Evolutionary conservation across 1,140 invertebrate genomes (phyloP).

Genomic region (Drosophila lowei): DNA sequence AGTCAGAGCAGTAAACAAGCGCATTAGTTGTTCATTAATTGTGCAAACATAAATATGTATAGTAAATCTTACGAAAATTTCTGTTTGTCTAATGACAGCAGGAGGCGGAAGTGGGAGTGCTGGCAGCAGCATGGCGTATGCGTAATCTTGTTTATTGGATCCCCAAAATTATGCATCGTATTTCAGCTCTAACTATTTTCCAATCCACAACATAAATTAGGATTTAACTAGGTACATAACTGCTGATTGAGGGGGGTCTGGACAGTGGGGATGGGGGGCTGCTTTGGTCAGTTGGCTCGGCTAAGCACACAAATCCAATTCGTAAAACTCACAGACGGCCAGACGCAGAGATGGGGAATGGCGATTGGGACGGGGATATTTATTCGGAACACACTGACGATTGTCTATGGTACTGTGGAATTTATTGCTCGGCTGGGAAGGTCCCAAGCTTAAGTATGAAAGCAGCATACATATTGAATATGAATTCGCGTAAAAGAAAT

Average conservation of each 20-base stretch:
- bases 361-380: too few species aligned
- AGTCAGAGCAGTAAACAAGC: conserved; percentile 40
- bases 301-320: conserved; percentile 48
- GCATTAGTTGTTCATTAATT: conserved; percentile 71
- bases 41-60: conserved; percentile 44
- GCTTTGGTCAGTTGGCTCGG: conserved; percentile 23
- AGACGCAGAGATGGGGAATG: conserved; percentile 7
- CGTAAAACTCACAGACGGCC: conserved; percentile 27
- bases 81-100: conserved; percentile 30
- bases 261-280: background rate
- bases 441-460: background rate
- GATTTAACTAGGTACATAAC: conserved; percentile 26
- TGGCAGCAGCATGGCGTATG: conserved; percentile 42
- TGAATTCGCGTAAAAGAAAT: background rate
- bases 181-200: conserved; percentile 52
- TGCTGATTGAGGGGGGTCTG: conserved; percentile 5
- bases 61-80: conserved; percentile 38
- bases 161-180: conserved; percentile 36
- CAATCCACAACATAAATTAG: conserved; percentile 59
- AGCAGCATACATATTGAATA: background rate
- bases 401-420: conserved; percentile 10
- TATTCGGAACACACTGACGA: conserved; percentile 36
- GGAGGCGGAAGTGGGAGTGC: background rate
- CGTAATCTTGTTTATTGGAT: conserved; percentile 63
- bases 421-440: background rate